These are phyloP conservation scores for Chloroclysta siterata DNA, from an alignment of 2,888 invertebrate species.

Conservation along the genomic window DNA sequence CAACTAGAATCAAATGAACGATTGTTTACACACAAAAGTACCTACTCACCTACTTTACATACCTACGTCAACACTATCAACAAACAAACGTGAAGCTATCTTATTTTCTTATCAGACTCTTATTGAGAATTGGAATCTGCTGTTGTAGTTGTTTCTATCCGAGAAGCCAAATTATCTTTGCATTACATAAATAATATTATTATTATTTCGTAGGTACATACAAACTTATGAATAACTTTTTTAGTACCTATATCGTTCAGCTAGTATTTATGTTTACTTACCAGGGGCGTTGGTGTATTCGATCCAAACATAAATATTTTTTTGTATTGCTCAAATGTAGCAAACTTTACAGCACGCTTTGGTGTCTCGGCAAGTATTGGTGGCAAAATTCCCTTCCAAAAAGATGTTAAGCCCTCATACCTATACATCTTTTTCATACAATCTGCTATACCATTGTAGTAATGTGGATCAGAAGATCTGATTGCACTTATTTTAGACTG, in stretches of 20 bases:
- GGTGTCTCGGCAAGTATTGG: constrained; percentile 98
- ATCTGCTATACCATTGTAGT: constrained; percentile 92
- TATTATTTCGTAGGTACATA: no score
- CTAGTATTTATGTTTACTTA: constrained; percentile 56
- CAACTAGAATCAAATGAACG: no score
- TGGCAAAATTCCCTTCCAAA: constrained; percentile 97
- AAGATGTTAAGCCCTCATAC: constrained; percentile 92
- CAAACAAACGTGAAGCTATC: no score
- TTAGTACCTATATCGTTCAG: no score
- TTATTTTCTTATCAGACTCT: constrained; percentile 28
- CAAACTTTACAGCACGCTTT: constrained; percentile 97
- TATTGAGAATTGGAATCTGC: neutral
- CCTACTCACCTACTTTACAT: no score
- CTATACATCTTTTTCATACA: constrained; percentile 95
- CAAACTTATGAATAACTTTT: no score
- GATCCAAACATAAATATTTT: constrained; percentile 92
- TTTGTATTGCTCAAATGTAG: constrained; percentile 97
- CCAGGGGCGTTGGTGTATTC: constrained; percentile 90
- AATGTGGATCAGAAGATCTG: constrained; percentile 78
- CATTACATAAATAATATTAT: no score
- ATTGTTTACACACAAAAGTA: neutral
- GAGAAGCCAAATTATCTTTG: no score
- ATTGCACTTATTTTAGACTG: constrained; percentile 58
- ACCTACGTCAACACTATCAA: neutral
- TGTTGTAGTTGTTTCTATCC: neutral